Evolutionary conservation across 2,797 vertebrate genomes (phyloP).

Genomic region (Lacerta bilineata): DNA sequence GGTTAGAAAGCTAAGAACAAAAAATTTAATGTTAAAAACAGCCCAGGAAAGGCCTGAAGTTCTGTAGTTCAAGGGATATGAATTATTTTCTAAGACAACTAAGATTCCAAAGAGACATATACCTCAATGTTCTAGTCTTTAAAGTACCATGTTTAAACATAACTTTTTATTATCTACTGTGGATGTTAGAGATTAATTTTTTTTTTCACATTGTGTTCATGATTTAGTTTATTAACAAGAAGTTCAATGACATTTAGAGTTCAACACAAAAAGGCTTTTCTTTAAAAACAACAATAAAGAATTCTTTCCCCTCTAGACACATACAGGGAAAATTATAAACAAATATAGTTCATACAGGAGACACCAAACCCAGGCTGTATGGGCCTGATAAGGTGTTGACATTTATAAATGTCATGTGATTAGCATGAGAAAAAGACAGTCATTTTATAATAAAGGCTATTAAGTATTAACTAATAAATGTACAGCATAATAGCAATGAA

Average conservation of each 20-base stretch:
- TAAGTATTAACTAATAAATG: conserved; percentile 71
- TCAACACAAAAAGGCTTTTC: conserved; percentile 42
- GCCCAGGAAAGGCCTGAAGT: conserved; percentile 53
- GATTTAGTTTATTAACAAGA: conserved; percentile 66
- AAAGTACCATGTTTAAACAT: conserved; percentile 58
- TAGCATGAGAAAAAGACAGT: conserved; percentile 77
- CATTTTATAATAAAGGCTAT: conserved; percentile 65
- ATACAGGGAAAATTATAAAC: conserved; percentile 42
- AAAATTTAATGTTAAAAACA: conserved; percentile 47
- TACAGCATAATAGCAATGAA: conserved; percentile 40
- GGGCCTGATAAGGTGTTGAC: conserved; percentile 73
- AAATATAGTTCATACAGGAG: conserved; percentile 53
- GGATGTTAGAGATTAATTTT: conserved; percentile 43
- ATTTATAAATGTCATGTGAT: conserved; percentile 78
- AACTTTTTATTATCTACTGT: conserved; percentile 68
- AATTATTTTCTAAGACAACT: conserved; percentile 67
- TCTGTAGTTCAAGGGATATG: conserved; percentile 54
- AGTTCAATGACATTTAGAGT: conserved; percentile 48
- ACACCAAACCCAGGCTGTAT: conserved; percentile 58
- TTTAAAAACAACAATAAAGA: conserved; percentile 22
- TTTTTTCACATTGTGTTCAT: conserved; percentile 62
- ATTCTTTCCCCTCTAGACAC: neutral
- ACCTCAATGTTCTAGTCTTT: conserved; percentile 45
- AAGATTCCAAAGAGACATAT: conserved; percentile 63
- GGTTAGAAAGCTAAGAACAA: conserved; percentile 54